Percentiles rank a stretch among this genome's conserved stretches.
phyloP scores from a whole-genome alignment of 1,140 invertebrate genomes.

The Acromyrmex charruanus region DNA sequence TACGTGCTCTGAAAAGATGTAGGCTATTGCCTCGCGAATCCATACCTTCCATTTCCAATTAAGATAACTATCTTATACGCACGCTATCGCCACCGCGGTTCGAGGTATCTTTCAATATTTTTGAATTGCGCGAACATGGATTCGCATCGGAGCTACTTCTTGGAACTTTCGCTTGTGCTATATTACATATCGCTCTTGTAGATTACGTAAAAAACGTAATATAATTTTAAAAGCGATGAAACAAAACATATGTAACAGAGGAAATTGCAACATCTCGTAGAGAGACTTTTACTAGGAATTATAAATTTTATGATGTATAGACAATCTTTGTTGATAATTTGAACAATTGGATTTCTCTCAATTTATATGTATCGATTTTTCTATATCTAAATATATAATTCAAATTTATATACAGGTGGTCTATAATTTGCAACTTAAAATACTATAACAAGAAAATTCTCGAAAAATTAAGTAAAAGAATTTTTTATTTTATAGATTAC shows the following conservation, averaged over 20 bases:
- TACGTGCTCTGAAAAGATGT: conserved; percentile 62
- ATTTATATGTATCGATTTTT: background rate
- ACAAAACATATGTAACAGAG: background rate
- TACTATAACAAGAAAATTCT: too few species aligned
- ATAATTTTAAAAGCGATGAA: background rate
- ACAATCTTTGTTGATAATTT: background rate
- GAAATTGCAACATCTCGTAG: background rate
- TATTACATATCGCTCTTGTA: background rate
- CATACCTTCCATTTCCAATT: conserved; percentile 57
- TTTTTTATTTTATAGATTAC: too few species aligned
- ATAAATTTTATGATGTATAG: background rate
- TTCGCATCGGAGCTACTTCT: background rate
- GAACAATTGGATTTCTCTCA: background rate
- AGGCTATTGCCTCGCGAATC: conserved; percentile 46
- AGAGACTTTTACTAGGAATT: background rate
- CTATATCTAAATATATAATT: too few species aligned
- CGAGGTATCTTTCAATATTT: conserved; percentile 42
- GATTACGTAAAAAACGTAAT: background rate
- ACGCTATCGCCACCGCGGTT: conserved; percentile 32
- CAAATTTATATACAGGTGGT: too few species aligned
- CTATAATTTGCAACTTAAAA: too few species aligned
- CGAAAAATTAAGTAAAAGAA: too few species aligned
- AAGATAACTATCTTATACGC: conserved; percentile 58
- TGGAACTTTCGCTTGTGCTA: background rate
- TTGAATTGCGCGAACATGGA: background rate